Base-by-base conservation (phyloP, 2,888 invertebrate species). In the Torymus aiolomorphi region DNA sequence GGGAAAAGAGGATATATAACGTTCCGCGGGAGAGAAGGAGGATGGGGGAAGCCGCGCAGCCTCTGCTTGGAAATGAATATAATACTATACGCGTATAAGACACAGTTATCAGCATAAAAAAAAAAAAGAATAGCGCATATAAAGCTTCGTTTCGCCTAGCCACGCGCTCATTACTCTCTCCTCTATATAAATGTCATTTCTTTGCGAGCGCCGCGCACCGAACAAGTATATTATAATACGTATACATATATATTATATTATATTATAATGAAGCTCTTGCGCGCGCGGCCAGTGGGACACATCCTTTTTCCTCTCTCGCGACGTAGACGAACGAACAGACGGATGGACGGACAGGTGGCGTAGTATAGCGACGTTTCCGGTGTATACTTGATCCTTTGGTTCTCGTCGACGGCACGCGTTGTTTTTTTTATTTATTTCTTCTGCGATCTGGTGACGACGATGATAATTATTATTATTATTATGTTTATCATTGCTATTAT, bases 321-420 rank as follows among this genome's bases (percentile, higher is more conserved):
- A 42, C 42, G 42, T 42, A 42, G 42, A 42, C 42, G 31, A 8
- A 31, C 31, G 42, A 8, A 42, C 42, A 1, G 8, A 42, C 42
- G 42, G 42, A 42, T 8, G 1, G 42, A 42, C 42, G 42, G 42
- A 42, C 42, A 8, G 8, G 42, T 42, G 8, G 8, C 4, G 42
- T 42, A 16, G 13, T 57, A 4, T 59, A 59, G 59, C 16, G 8
- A 57, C 2, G 20, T 76, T 56, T 76, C 69, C 24, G 67, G 14
- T 52, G 57, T 72, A 42, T 77, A n/a, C 18, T 66, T 63, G n/a
- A 31, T 63, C 52, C 71, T 67, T 49, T 13, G n/a, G 49, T 65
- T 20, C 16, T 67, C 31, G 52, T 72, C 57, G 59, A 24, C 16
- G 18, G 42, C 56, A 13, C 76, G 72, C 54, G 52, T 20, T 20